These are phyloP conservation scores for Pammene fasciana DNA, from an alignment of 2,888 invertebrate genomes.

Conservation along the genomic window DNA sequence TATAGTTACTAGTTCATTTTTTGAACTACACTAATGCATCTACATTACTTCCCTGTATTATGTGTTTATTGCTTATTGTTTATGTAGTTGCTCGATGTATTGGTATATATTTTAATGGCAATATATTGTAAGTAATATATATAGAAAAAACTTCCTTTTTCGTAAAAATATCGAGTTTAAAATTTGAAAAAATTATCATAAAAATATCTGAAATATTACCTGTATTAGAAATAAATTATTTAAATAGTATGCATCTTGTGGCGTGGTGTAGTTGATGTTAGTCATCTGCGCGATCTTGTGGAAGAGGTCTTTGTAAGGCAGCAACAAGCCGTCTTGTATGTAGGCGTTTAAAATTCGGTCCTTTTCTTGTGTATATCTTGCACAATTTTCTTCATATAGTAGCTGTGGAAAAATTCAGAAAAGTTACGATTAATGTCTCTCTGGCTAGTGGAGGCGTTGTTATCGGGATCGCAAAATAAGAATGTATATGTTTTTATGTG, in stretches of 20 bases:
- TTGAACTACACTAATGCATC: too few relatives aligned
- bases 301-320: slow-evolving; percentile 73
- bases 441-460: background rate
- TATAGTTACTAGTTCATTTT: too few relatives aligned
- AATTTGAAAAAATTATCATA: too few relatives aligned
- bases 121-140: too few relatives aligned
- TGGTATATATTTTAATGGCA: too few relatives aligned
- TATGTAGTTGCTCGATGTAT: too few relatives aligned
- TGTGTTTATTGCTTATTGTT: too few relatives aligned
- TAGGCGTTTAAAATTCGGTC: slow-evolving; percentile 71
- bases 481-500: too few relatives aligned
- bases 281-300: slow-evolving; percentile 76
- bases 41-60: too few relatives aligned
- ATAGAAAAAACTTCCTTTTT: too few relatives aligned
- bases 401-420: slow-evolving; percentile 58
- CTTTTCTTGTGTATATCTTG: slow-evolving; percentile 74
- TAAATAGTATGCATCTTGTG: slow-evolving; percentile 74
- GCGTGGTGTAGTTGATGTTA: slow-evolving; percentile 76
- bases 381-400: slow-evolving; percentile 77
- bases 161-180: too few relatives aligned
- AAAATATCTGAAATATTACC: slow-evolving; percentile 47
- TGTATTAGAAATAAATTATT: slow-evolving; percentile 78
- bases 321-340: slow-evolving; percentile 69
- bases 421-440: background rate
- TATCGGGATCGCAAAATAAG: too few relatives aligned